A percentile compares a stretch with the other conserved stretches of the same genome.
Evolutionary conservation across 2,113 vertebrate species (phyloP).

Genomic region (Brachirus orientalis): DNA sequence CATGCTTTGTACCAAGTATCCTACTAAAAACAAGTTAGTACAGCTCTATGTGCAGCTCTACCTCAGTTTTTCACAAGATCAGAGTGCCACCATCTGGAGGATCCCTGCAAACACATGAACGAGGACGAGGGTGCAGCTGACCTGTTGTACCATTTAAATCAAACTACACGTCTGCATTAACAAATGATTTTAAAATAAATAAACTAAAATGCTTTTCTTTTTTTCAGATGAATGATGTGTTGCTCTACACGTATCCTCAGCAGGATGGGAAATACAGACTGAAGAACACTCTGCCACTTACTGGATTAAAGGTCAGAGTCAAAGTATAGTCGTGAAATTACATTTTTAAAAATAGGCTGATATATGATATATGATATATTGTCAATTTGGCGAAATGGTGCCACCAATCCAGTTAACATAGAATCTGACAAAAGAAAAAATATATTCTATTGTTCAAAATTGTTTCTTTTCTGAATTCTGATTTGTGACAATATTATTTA

Average conservation of each 20-base stretch:
- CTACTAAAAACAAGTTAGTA: neutral
- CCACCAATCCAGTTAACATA: neutral
- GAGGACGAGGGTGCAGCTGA: neutral
- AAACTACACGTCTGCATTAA: slow-evolving; percentile 1
- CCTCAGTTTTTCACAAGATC: neutral
- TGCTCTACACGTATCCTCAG: slow-evolving; percentile 96
- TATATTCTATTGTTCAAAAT: too few relatives aligned
- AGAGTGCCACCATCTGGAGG: slow-evolving; percentile 58
- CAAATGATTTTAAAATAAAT: neutral
- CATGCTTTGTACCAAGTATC: too few relatives aligned
- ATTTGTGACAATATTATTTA: slow-evolving; percentile 3
- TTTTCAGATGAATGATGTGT: slow-evolving; percentile 93
- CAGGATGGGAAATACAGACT: slow-evolving; percentile 96
- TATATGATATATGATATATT: neutral
- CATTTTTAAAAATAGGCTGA: neutral
- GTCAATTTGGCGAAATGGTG: neutral
- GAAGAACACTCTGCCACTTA: slow-evolving; percentile 88
- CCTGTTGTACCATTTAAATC: neutral
- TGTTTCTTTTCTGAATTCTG: neutral
- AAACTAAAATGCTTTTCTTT: neutral
- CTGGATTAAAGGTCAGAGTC: slow-evolving; percentile 88
- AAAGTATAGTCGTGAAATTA: neutral
- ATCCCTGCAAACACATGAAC: slow-evolving; percentile 2
- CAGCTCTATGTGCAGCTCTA: neutral
- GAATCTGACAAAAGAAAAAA: neutral